Percentiles rank a stretch among this genome's conserved stretches.
Conservation (phyloP, 2,888 invertebrate species). For the Cantharis lateralis region DNA sequence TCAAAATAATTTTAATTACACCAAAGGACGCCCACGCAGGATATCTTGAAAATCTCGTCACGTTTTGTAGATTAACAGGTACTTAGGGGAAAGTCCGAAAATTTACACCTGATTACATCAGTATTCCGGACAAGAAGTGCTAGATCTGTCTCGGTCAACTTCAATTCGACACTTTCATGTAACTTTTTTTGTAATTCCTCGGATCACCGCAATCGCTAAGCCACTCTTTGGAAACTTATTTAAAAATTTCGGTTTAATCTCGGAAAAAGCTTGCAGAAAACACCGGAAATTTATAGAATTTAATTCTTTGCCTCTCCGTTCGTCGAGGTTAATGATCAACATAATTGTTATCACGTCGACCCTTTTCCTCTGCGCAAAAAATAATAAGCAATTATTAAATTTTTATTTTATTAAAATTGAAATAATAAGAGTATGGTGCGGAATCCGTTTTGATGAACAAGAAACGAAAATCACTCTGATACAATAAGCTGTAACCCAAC, state of each 20-base stretch:
- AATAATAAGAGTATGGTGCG: slow-evolving; percentile 6
- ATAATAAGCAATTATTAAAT: not conserved
- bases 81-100: slow-evolving; percentile 42
- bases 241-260: not conserved
- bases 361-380: not conserved
- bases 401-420: not conserved
- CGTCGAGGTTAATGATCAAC: not conserved
- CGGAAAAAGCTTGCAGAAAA: not conserved
- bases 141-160: slow-evolving; percentile 50
- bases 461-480: slow-evolving; percentile 31
- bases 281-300: not conserved
- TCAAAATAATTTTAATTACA: not conserved
- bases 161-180: slow-evolving; percentile 41
- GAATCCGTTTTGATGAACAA: slow-evolving; percentile 26
- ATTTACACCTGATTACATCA: slow-evolving; percentile 52
- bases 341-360: not conserved
- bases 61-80: slow-evolving; percentile 45
- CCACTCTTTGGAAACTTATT: not conserved
- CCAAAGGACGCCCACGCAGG: not conserved
- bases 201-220: not conserved
- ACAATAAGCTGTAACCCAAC: slow-evolving; percentile 41
- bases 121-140: slow-evolving; percentile 45
- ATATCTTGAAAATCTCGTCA: slow-evolving; percentile 4
- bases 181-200: not conserved
- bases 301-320: not conserved